Evolutionary conservation across 2,113 vertebrate species (phyloP).

Genomic region (Taurulus bubalis): DNA sequence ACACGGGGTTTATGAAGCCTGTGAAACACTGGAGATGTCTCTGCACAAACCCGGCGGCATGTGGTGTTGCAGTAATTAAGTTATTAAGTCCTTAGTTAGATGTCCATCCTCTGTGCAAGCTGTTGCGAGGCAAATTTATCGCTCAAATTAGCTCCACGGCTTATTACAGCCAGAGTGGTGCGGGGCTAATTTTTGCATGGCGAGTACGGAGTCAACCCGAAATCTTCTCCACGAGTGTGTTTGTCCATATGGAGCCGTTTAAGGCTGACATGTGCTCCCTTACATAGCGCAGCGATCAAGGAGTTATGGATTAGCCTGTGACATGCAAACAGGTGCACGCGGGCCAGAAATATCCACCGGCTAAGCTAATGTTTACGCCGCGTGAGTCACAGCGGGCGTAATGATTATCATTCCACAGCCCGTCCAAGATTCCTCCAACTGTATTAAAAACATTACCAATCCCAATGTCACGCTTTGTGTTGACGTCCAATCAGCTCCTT

Average conservation of each 20-base stretch:
- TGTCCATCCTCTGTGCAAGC: conserved; percentile 53
- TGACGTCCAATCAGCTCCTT: conserved; percentile 50
- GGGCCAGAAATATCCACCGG: conserved; percentile 64
- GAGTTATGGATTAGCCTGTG: conserved; percentile 77
- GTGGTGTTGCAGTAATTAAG: conserved; percentile 66
- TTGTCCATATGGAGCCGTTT: conserved; percentile 78
- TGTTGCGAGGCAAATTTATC: conserved; percentile 57
- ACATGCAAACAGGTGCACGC: conserved; percentile 81
- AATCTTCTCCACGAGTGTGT: conserved; percentile 53
- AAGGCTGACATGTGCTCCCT: conserved; percentile 66
- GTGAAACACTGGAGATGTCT: conserved; percentile 50
- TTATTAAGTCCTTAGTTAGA: conserved; percentile 49
- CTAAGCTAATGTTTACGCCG: conserved; percentile 72
- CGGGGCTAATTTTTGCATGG: conserved; percentile 60
- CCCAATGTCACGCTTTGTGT: conserved; percentile 34
- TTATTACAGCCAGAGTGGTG: conserved; percentile 40
- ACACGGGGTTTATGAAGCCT: conserved; percentile 45
- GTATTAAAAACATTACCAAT: conserved; percentile 57
- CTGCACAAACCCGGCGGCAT: conserved; percentile 29
- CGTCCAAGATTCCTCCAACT: conserved; percentile 43
- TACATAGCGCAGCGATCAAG: conserved; percentile 44
- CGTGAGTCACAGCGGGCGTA: conserved; percentile 56
- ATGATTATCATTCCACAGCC: conserved; percentile 72
- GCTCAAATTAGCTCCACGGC: conserved; percentile 57
- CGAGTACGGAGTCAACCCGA: conserved; percentile 35